Evolutionary conservation across 2,888 invertebrate species (phyloP).

Genomic region (Euplagia quadripunctaria): DNA sequence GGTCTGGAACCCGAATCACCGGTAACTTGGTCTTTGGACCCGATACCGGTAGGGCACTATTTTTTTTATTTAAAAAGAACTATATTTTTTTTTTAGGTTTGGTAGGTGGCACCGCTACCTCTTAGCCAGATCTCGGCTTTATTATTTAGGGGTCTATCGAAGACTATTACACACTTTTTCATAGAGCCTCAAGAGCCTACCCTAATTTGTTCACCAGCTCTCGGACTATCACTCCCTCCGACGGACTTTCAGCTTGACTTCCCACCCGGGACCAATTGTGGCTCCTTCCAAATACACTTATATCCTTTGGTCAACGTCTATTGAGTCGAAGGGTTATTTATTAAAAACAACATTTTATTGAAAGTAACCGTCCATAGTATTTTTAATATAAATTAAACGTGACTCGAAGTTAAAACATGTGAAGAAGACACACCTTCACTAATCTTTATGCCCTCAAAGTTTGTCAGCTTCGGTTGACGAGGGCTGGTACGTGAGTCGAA

Average conservation of each 20-base stretch:
- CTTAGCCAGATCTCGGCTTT: too few relatives aligned
- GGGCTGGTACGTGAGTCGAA: conserved; percentile 48
- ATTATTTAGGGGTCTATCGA: too few relatives aligned
- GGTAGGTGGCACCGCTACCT: too few relatives aligned
- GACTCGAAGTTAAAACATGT: conserved; percentile 29
- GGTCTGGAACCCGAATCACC: too few relatives aligned
- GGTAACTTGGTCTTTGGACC: too few relatives aligned
- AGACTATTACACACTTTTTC: too few relatives aligned
- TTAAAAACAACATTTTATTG: conserved; percentile 1
- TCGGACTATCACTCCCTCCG: conserved; percentile 39
- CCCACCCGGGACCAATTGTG: conserved; percentile 48
- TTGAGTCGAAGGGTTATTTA: conserved; percentile 10
- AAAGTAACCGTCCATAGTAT: conserved; percentile 8
- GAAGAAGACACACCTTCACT: conserved; percentile 28
- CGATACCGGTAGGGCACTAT: too few relatives aligned
- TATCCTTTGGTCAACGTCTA: conserved; percentile 24
- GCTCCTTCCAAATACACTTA: conserved; percentile 35
- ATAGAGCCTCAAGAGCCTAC: too few relatives aligned
- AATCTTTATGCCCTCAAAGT: conserved; percentile 37
- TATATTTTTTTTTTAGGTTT: too few relatives aligned
- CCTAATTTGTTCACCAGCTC: too few relatives aligned
- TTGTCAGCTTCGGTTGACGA: conserved; percentile 43
- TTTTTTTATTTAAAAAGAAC: too few relatives aligned
- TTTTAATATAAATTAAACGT: conserved; percentile 41
- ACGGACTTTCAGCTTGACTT: conserved; percentile 47